Conservation (phyloP, 2,113 vertebrate species). For the Gymnobelideus leadbeateri region DNA sequence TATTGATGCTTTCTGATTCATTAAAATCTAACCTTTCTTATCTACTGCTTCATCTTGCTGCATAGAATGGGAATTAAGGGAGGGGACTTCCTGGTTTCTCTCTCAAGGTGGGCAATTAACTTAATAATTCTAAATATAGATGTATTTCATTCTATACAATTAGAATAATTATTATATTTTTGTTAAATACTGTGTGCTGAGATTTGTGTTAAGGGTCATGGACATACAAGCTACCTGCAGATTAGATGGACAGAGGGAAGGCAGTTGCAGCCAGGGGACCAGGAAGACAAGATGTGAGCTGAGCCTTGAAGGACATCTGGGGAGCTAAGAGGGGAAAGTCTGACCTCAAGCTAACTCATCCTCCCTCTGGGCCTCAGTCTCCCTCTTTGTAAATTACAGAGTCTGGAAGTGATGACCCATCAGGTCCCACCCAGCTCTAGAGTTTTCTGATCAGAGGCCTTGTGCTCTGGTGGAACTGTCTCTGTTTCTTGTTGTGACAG, state of each 20-base stretch:
- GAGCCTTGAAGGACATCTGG: background rate
- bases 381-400: background rate
- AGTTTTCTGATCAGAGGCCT: background rate
- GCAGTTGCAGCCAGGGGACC: background rate
- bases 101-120: background rate
- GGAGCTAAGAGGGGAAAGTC: background rate
- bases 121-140: background rate
- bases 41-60: background rate
- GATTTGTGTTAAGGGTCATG: background rate
- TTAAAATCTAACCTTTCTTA: background rate
- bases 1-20: background rate
- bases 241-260: background rate
- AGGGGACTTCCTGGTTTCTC: background rate
- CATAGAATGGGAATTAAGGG: background rate
- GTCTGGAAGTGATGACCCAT: background rate
- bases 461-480: background rate
- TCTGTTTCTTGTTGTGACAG: background rate
- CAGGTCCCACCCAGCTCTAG: background rate
- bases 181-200: background rate
- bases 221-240: background rate
- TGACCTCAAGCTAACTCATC: background rate
- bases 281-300: background rate
- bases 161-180: too few relatives aligned
- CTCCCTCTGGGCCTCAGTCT: background rate
- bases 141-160: too few relatives aligned